A percentile compares a stretch with the other conserved stretches of the same genome.
These are phyloP conservation scores for Dicaeum eximium DNA, from an alignment of 2,113 vertebrate genomes.

Conservation along the genomic window DNA sequence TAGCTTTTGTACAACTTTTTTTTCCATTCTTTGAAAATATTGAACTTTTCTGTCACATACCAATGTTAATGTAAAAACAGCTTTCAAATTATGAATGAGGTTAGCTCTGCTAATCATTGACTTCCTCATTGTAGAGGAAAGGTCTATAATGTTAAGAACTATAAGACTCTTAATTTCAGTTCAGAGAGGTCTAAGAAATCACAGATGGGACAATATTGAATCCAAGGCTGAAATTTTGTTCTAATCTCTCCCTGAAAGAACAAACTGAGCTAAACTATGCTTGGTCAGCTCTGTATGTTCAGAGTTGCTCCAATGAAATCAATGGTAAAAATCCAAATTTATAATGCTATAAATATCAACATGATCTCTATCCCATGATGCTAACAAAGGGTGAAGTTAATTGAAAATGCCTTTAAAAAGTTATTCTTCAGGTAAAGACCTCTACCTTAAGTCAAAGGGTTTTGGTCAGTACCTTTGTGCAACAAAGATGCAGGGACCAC, in stretches of 20 bases:
- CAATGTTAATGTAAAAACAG: neutral
- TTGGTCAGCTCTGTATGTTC: neutral
- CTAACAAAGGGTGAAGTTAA: neutral
- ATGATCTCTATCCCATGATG: neutral
- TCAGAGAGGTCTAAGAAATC: neutral
- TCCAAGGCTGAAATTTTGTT: neutral
- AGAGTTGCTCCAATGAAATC: neutral
- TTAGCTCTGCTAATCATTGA: neutral
- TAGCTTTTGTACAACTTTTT: neutral
- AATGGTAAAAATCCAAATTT: neutral
- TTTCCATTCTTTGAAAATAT: slow-evolving; percentile 29
- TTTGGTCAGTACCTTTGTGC: neutral
- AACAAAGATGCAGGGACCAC: neutral
- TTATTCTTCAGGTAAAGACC: neutral
- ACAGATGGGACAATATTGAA: neutral
- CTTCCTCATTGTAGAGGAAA: neutral
- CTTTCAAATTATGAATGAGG: neutral
- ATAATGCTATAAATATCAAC: neutral
- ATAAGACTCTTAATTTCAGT: neutral
- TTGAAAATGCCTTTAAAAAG: neutral
- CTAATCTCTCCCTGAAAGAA: neutral
- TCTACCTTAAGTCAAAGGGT: neutral
- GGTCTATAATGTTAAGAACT: neutral
- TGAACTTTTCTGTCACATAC: slow-evolving; percentile 6
- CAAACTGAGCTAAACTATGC: neutral